A percentile compares a stretch with the other conserved stretches of the same genome.
Evolutionary conservation across 2,888 invertebrate genomes (phyloP).

Genomic region (Pammene fasciana): DNA sequence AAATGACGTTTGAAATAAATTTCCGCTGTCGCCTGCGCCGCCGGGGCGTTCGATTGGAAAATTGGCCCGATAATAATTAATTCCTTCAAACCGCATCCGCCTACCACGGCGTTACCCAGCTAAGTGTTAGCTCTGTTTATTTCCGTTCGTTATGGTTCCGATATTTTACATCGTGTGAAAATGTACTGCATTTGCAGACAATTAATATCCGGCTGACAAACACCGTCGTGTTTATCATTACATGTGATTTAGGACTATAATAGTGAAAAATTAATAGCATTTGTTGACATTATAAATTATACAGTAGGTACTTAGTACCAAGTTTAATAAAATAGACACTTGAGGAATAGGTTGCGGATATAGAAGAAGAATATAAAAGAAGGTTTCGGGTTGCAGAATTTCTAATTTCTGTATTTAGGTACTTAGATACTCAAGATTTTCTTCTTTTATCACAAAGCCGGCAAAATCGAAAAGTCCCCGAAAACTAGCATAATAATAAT

Average conservation of each 20-base stretch:
- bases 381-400: no score
- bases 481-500: no score
- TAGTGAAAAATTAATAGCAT: background rate
- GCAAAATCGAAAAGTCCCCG: no score
- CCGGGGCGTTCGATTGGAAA: slow-evolving; percentile 74
- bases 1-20: slow-evolving; percentile 79
- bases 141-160: slow-evolving; percentile 47
- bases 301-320: background rate
- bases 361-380: no score
- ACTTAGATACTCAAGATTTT: no score
- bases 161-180: slow-evolving; percentile 20
- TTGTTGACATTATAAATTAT: background rate
- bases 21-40: slow-evolving; percentile 65
- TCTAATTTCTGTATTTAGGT: no score
- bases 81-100: slow-evolving; percentile 66
- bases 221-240: background rate
- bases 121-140: slow-evolving; percentile 49
- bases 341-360: no score
- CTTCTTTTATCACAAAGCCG: no score
- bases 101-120: slow-evolving; percentile 51
- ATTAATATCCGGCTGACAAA: background rate
- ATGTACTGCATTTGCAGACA: slow-evolving; percentile 9
- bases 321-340: no score
- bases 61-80: slow-evolving; percentile 79
- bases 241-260: background rate